Percentiles rank a stretch among this genome's conserved stretches.
Evolutionary conservation across 2,797 vertebrate species (phyloP).

Genomic region (Etheostoma nigrum): DNA sequence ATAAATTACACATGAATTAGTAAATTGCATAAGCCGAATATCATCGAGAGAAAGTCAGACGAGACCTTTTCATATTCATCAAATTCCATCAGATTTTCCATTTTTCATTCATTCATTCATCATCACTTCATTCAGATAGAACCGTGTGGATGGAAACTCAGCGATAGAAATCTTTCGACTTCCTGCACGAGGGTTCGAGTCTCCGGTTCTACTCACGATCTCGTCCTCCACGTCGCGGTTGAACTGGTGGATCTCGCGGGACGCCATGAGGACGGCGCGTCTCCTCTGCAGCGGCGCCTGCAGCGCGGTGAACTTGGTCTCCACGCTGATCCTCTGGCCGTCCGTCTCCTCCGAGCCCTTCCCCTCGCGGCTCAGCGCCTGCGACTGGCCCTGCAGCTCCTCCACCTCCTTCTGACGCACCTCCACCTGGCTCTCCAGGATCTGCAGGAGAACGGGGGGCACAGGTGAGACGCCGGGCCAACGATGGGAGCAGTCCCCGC

Average conservation of each 20-base stretch:
- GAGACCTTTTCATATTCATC: too few species aligned
- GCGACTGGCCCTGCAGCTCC: slow-evolving; percentile 91
- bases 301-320: slow-evolving; percentile 89
- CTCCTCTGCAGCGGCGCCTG: slow-evolving; percentile 89
- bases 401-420: slow-evolving; percentile 94
- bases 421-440: slow-evolving; percentile 96
- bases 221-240: slow-evolving; percentile 95
- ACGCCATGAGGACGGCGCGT: slow-evolving; percentile 91
- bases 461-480: not conserved
- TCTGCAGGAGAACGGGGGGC: slow-evolving; percentile 75
- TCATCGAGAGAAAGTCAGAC: too few species aligned
- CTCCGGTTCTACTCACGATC: slow-evolving; percentile 87
- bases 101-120: too few species aligned
- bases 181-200: not conserved
- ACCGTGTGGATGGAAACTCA: too few species aligned
- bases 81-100: too few species aligned
- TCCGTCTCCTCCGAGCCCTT: slow-evolving; percentile 95
- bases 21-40: too few species aligned
- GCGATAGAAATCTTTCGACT: not conserved
- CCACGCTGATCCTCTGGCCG: slow-evolving; percentile 88
- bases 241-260: slow-evolving; percentile 96
- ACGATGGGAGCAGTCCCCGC: too few species aligned
- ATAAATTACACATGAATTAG: too few species aligned
- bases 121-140: too few species aligned
- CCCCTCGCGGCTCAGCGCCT: slow-evolving; percentile 92